These are phyloP conservation scores for Myxocyprinus asiaticus DNA, from an alignment of 2,113 vertebrate species.

Conservation along the genomic window DNA sequence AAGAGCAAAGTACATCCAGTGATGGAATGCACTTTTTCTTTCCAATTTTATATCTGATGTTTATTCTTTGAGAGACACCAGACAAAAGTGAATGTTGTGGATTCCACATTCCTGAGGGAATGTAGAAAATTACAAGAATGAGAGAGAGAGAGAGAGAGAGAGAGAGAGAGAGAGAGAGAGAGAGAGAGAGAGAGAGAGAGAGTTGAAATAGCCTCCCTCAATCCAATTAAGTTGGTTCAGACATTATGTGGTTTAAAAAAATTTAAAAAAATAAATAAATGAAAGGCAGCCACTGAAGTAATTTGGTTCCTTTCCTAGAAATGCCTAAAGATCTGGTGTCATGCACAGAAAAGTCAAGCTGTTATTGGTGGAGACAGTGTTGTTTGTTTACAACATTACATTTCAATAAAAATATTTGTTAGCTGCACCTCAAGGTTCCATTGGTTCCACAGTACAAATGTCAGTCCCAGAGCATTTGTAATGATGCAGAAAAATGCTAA, in stretches of 20 bases:
- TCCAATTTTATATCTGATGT: constrained; percentile 57
- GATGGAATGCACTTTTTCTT: constrained; percentile 44
- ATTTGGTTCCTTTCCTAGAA: no score
- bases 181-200: not conserved
- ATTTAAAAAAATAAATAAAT: not conserved
- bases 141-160: not conserved
- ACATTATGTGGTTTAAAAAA: constrained; percentile 20
- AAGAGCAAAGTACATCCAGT: constrained; percentile 48
- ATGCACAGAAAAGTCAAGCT: constrained; percentile 20
- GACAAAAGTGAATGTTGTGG: constrained; percentile 55
- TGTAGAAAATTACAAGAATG: constrained; percentile 44
- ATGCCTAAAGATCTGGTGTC: not conserved
- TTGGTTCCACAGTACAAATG: no score
- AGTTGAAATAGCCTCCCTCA: constrained; percentile 37
- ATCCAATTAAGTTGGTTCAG: constrained; percentile 53
- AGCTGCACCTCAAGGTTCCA: no score
- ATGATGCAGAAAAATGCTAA: no score
- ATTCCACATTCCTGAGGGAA: constrained; percentile 37
- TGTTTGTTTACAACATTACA: no score
- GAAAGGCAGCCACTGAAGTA: no score
- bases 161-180: no score
- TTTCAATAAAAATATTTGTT: no score
- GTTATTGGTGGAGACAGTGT: no score
- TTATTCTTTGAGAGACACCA: constrained; percentile 57
- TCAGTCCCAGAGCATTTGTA: no score